These are phyloP conservation scores for Phaetusa simplex DNA, from an alignment of 2,113 vertebrate species.

Conservation along the genomic window DNA sequence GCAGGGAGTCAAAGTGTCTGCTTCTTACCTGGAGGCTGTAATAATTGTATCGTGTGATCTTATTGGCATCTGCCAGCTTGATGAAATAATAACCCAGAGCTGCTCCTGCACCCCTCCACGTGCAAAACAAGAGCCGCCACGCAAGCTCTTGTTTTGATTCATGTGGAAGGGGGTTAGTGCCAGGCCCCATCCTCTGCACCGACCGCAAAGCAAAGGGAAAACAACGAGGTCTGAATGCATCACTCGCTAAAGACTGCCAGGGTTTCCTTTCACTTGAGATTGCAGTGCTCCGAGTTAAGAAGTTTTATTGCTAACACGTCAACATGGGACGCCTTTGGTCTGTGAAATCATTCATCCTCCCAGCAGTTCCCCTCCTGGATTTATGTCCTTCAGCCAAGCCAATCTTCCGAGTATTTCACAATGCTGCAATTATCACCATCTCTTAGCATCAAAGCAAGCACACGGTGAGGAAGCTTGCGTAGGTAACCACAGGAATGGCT, in stretches of 20 bases:
- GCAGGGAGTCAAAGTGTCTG: not conserved
- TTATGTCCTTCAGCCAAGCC: not conserved
- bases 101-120: not conserved
- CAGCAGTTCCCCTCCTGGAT: not conserved
- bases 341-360: not conserved
- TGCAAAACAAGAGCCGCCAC: not conserved
- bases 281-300: not conserved
- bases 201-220: not conserved
- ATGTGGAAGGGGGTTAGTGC: not conserved
- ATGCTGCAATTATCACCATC: not conserved
- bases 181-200: not conserved
- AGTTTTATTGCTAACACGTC: not conserved
- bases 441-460: constrained; percentile 8
- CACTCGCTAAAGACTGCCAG: not conserved
- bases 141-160: not conserved
- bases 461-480: not conserved
- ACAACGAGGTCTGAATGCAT: not conserved
- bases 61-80: not conserved
- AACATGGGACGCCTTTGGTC: constrained; percentile 1
- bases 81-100: constrained; percentile 3
- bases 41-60: not conserved
- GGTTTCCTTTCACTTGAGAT: not conserved
- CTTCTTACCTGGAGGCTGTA: constrained; percentile 1
- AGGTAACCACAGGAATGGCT: constrained; percentile 10
- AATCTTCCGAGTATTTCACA: constrained; percentile 1